These are phyloP conservation scores for Colletes latitarsis DNA, from an alignment of 1,140 invertebrate genomes.

Conservation along the genomic window DNA sequence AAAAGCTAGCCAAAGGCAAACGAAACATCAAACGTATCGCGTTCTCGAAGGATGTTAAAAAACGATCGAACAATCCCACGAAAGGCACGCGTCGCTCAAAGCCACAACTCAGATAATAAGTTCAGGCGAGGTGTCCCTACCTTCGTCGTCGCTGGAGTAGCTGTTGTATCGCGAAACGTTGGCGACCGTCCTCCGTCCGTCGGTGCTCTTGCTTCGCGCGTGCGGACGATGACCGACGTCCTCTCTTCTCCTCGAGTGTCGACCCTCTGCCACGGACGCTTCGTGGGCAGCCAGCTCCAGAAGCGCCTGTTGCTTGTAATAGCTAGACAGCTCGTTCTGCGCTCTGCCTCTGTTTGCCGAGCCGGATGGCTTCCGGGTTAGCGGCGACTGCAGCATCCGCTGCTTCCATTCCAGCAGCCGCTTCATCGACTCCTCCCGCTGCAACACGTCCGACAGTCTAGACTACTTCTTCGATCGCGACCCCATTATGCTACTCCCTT, in stretches of 20 bases:
- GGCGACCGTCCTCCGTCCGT: conserved; percentile 75
- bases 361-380: conserved; percentile 88
- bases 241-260: conserved; percentile 72
- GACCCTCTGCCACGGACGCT: conserved; percentile 66
- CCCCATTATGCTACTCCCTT: too few relatives aligned
- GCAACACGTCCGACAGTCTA: conserved; percentile 41
- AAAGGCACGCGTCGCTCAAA: conserved; percentile 34
- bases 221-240: conserved; percentile 76
- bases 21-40: too few relatives aligned
- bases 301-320: conserved; percentile 79
- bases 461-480: neutral
- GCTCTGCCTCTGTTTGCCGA: conserved; percentile 77
- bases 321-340: conserved; percentile 78
- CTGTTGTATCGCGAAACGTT: conserved; percentile 87
- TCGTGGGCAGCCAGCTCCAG: conserved; percentile 73
- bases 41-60: too few relatives aligned
- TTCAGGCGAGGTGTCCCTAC: conserved; percentile 83
- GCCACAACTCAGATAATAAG: conserved; percentile 75
- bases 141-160: conserved; percentile 94
- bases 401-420: conserved; percentile 95
- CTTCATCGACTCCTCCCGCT: conserved; percentile 95
- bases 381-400: conserved; percentile 93
- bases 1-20: too few relatives aligned
- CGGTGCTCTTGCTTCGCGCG: conserved; percentile 79
- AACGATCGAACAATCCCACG: neutral